Percentiles rank a stretch among this genome's conserved stretches.
Conservation (phyloP, 2,113 vertebrate species). For the Tragulus kanchil region DNA sequence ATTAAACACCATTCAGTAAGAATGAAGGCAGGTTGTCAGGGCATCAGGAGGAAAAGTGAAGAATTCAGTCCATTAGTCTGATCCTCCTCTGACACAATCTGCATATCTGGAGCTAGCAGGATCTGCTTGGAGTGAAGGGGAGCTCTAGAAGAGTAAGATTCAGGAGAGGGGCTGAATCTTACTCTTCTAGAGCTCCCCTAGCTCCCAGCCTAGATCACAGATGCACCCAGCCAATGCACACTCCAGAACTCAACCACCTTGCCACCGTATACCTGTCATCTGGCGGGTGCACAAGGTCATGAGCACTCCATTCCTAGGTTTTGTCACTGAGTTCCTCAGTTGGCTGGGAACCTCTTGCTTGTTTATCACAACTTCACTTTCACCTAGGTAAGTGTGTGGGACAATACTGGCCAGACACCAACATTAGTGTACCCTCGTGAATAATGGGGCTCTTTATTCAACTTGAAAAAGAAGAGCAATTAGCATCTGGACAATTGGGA, state of each 20-base stretch:
- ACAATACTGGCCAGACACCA: constrained; percentile 37
- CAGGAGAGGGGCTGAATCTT: not conserved
- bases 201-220: not conserved
- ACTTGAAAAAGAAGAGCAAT: constrained; percentile 54
- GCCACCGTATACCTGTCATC: not conserved
- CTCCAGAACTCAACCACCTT: not conserved
- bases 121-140: not conserved
- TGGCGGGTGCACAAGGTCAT: not conserved
- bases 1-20: constrained; percentile 70
- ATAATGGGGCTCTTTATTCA: constrained; percentile 61
- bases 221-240: not conserved
- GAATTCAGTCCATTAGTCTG: constrained; percentile 59
- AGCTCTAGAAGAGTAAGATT: too few relatives aligned
- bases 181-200: constrained; percentile 2
- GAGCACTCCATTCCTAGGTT: constrained; percentile 3
- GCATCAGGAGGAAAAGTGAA: constrained; percentile 32
- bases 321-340: not conserved
- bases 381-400: not conserved
- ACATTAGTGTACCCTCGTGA: constrained; percentile 27
- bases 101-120: not conserved
- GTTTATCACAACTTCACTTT: constrained; percentile 51
- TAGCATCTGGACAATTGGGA: constrained; percentile 62
- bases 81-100: constrained; percentile 60
- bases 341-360: constrained; percentile 59
- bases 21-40: constrained; percentile 57